Base-by-base conservation (phyloP, 2,113 vertebrate genomes). In the Microtus montanus region DNA sequence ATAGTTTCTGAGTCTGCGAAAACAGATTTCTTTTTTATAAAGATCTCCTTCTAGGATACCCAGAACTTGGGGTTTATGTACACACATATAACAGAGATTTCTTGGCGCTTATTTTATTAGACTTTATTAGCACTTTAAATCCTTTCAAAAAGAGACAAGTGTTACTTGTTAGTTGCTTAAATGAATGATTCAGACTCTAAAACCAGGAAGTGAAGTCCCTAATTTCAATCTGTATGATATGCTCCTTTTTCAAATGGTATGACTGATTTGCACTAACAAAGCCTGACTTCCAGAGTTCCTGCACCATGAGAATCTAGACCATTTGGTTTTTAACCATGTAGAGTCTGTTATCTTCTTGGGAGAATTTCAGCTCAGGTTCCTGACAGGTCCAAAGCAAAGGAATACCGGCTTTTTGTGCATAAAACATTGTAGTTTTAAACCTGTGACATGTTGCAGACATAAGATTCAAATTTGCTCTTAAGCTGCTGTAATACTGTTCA, bases 381-480 rank as follows among this genome's bases (percentile, higher is more conserved):
- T 88, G 75, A 58, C 66, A 19, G 41, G n/a, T 94, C 78, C 90
- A 96, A 94, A 90, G 88, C 71, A 63, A 95, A 97, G 95, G 61
- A 82, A 7, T 91, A 44, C 10, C 58, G 47, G 58, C 64, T 85
- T 22, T 70, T 38, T 95, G 89, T 35, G 24, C 0, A 28, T 11
- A 96, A 68, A 66, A 95, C 93, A 85, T 54, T 73, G 91, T 92
- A 41, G 79, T 89, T 97, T 97, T 90, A 96, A 95, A 79, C 93
- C 96, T 95, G 96, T 96, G 84, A 96, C 96, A 96, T 95, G 89
- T 96, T 97, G 71, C 75, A 88, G 86, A 83, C 95, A 96, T 54
- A 95, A 89, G 93, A 97, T 97, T 96, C 95, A 97, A 98, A 97
- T 97, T 96, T 94, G 95, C 96, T 98, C 96, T 87, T 95, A 97